phyloP scores from a whole-genome alignment of 2,113 vertebrate genomes.

The Alexandromys fortis region DNA sequence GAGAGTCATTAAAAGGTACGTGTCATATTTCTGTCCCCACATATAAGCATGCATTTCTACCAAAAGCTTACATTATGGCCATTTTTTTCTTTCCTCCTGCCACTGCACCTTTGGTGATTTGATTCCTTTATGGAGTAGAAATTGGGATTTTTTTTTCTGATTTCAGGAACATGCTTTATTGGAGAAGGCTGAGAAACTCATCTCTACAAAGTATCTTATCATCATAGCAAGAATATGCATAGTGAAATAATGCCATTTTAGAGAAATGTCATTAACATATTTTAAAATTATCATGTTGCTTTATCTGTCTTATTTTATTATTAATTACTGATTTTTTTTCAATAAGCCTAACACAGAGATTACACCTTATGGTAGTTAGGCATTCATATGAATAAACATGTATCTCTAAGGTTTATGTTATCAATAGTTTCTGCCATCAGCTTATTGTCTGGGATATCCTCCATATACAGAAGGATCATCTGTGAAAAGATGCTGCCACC shows the following conservation, averaged over 20 bases:
- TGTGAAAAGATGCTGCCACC: neutral
- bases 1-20: neutral
- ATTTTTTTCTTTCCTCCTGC: neutral
- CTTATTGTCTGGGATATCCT: neutral
- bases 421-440: neutral
- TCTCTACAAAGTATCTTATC: neutral
- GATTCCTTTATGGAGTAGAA: constrained; percentile 38
- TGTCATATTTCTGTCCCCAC: neutral
- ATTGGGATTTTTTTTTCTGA: neutral
- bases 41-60: constrained; percentile 42
- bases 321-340: neutral
- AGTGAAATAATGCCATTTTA: neutral
- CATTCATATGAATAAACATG: neutral
- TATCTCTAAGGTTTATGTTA: no score
- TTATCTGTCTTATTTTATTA: neutral
- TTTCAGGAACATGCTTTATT: neutral
- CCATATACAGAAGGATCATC: rapidly evolving
- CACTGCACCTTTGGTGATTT: neutral
- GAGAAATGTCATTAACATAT: neutral
- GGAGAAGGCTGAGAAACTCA: neutral
- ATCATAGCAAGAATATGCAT: neutral
- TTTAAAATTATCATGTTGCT: no score
- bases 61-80: constrained; percentile 38
- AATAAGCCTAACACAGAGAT: neutral
- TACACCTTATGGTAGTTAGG: neutral